Evolutionary conservation across 2,888 invertebrate species (phyloP).

Genomic region (Physocephala rufipes): DNA sequence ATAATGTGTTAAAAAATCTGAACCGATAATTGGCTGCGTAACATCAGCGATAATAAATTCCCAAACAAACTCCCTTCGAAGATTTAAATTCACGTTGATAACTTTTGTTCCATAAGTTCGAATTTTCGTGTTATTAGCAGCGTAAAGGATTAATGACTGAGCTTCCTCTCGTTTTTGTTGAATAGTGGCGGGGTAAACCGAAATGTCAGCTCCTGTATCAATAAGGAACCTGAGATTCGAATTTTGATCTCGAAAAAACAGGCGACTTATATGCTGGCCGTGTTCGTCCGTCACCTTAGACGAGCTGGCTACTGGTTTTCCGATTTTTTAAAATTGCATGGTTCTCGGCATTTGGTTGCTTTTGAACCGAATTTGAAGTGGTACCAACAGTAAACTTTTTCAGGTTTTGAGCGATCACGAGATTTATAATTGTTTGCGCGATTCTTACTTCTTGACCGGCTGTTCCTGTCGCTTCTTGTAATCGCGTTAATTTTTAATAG

Average conservation of each 20-base stretch:
- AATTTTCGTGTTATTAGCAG: constrained; percentile 15
- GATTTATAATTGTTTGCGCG: not conserved
- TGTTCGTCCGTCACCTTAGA: constrained; percentile 8
- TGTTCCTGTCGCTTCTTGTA: not conserved
- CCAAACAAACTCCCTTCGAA: constrained; percentile 10
- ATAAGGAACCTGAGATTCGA: constrained; percentile 14
- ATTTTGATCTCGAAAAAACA: constrained; percentile 12
- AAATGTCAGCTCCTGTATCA: not conserved
- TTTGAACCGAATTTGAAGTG: not conserved
- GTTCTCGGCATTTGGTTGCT: not conserved
- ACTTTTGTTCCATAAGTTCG: not conserved
- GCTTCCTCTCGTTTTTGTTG: constrained; percentile 9
- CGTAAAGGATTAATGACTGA: not conserved
- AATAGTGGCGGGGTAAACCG: constrained; percentile 7
- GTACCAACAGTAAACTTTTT: not conserved
- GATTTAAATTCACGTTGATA: not conserved
- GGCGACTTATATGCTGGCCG: constrained; percentile 17
- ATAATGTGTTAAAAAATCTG: constrained; percentile 16
- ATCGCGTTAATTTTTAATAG: not conserved
- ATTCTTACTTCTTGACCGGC: constrained; percentile 5
- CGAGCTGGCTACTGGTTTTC: constrained; percentile 17
- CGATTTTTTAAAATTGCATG: not conserved
- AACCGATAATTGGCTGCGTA: constrained; percentile 16
- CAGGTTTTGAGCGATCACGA: not conserved
- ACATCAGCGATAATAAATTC: constrained; percentile 22